phyloP scores from a whole-genome alignment of 2,888 invertebrate genomes.

The Metacarcinus magister region DNA sequence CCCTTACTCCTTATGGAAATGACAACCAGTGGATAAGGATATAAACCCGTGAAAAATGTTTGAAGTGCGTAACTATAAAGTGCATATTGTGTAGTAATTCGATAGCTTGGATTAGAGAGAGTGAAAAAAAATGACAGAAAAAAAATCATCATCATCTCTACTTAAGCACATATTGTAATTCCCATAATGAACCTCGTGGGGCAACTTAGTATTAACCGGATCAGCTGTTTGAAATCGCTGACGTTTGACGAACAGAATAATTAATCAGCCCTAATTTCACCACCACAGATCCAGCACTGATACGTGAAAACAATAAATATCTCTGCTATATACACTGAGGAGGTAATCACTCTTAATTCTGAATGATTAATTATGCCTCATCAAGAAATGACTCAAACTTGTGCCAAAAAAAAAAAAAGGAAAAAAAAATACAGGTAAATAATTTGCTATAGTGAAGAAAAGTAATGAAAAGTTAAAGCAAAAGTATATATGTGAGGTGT shows the following conservation, averaged over 20 bases:
- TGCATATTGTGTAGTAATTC: not conserved
- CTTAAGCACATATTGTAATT: slow-evolving; percentile 26
- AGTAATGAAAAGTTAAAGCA: not conserved
- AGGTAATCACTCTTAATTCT: slow-evolving; percentile 16
- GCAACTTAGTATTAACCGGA: slow-evolving; percentile 35
- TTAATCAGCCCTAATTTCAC: slow-evolving; percentile 31
- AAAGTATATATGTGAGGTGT: not conserved
- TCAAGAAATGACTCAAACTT: not conserved
- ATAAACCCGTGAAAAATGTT: not conserved
- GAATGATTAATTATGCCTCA: not conserved
- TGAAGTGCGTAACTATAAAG: not conserved
- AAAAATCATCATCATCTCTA: not conserved
- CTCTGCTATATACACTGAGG: not conserved
- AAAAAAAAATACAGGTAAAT: not conserved
- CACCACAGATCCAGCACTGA: not conserved
- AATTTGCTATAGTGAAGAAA: not conserved
- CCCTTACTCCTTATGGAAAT: not conserved
- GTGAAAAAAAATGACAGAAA: not conserved
- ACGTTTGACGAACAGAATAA: slow-evolving; percentile 36
- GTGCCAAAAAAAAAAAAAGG: too few relatives aligned
- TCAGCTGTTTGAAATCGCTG: slow-evolving; percentile 34
- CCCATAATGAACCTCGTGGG: slow-evolving; percentile 3
- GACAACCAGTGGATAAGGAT: not conserved
- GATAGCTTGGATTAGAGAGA: not conserved
- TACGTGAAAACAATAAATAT: slow-evolving; percentile 27